phyloP scores from a whole-genome alignment of 2,888 invertebrate genomes.

The Oligia fasciuncula region DNA sequence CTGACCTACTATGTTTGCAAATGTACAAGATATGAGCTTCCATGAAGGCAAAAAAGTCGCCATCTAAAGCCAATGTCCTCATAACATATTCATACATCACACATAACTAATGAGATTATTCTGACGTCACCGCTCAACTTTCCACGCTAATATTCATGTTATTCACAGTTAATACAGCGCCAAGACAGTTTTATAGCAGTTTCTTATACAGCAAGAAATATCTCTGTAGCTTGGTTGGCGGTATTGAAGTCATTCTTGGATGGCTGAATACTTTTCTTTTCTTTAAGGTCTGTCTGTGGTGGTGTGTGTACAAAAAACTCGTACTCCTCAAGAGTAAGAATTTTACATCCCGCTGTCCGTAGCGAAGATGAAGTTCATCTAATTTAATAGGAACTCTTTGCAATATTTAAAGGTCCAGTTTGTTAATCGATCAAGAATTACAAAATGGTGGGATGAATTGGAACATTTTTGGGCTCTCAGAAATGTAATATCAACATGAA shows the following conservation, averaged over 20 bases:
- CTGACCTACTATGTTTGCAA: slow-evolving; percentile 1
- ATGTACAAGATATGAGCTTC: slow-evolving; percentile 4
- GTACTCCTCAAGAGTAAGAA: not conserved
- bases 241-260: slow-evolving; percentile 30
- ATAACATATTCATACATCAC: slow-evolving; percentile 71
- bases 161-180: slow-evolving; percentile 57
- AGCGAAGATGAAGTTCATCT: not conserved
- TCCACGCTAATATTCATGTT: slow-evolving; percentile 70
- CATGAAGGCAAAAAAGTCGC: slow-evolving; percentile 15
- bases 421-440: not conserved
- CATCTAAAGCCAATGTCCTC: slow-evolving; percentile 66
- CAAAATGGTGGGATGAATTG: not conserved
- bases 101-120: slow-evolving; percentile 71
- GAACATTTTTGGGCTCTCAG: not conserved
- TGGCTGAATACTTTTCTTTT: slow-evolving; percentile 17
- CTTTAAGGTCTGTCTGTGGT: not conserved
- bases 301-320: not conserved
- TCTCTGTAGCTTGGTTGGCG: slow-evolving; percentile 24
- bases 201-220: slow-evolving; percentile 37
- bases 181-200: slow-evolving; percentile 53
- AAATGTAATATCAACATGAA: not conserved
- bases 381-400: not conserved
- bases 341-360: not conserved
- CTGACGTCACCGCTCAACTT: slow-evolving; percentile 73
- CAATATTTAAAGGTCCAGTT: not conserved